Percentiles rank a stretch among this genome's conserved stretches.
Evolutionary conservation across 2,113 vertebrate genomes (phyloP).

Genomic region (Cnemophilus loriae): DNA sequence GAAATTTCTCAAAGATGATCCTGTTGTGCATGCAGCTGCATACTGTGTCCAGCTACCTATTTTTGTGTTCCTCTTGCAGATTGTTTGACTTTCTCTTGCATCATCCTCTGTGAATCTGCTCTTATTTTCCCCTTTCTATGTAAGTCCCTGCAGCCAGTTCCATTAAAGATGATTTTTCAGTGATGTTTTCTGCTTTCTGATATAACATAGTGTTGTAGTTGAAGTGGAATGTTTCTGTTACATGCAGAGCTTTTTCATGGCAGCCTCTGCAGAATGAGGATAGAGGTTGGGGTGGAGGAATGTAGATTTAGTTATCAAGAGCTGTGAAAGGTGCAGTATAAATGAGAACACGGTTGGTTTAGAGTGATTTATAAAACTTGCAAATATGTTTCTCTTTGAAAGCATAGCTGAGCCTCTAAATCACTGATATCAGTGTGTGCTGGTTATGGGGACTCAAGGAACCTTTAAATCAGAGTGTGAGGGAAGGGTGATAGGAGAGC

Average conservation of each 20-base stretch:
- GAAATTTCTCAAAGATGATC: not conserved
- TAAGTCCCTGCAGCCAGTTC: not conserved
- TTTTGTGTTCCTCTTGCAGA: not conserved
- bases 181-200: not conserved
- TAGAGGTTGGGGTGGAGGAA: not conserved
- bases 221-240: not conserved
- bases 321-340: not conserved
- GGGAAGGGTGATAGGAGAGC: not conserved
- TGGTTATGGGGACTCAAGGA: not conserved
- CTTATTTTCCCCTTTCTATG: not conserved
- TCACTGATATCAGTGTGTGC: not conserved
- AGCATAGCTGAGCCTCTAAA: not conserved
- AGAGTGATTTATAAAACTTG: not conserved
- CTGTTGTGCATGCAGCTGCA: not conserved
- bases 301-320: not conserved
- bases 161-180: not conserved
- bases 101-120: not conserved
- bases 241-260: not conserved
- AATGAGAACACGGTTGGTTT: not conserved
- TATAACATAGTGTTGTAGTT: fast-evolving
- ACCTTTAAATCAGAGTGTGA: not conserved
- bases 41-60: not conserved
- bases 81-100: not conserved
- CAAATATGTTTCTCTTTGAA: not conserved
- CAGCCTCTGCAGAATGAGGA: not conserved